Conservation (phyloP, 1,140 invertebrate genomes). For the Eufriesea mexicana region DNA sequence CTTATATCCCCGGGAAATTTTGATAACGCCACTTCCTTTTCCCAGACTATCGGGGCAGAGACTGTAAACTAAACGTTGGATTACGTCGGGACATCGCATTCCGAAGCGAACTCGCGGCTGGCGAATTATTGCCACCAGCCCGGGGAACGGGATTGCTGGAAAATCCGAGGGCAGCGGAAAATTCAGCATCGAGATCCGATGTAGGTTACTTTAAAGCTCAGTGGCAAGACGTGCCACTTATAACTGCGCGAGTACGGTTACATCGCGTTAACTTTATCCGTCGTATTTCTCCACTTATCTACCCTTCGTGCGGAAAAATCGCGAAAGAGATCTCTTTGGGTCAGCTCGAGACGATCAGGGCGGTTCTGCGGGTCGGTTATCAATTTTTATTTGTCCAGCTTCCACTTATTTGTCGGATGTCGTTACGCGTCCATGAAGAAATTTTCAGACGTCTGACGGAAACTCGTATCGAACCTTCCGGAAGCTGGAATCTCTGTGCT, state of each 20-base stretch:
- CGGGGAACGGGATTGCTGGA: background rate
- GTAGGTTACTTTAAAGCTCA: background rate
- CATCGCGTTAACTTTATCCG: background rate
- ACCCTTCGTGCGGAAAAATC: background rate
- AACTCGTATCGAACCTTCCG: constrained; percentile 13
- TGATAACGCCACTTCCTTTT: background rate
- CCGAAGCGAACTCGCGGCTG: too few species aligned
- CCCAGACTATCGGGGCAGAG: too few species aligned
- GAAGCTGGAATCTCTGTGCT: too few species aligned
- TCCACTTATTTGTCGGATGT: background rate
- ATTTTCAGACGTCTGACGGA: background rate
- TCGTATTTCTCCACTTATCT: background rate
- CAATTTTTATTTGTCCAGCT: constrained; percentile 32
- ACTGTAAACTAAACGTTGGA: too few species aligned
- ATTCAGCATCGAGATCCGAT: background rate
- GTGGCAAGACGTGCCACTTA: background rate
- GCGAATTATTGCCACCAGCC: background rate
- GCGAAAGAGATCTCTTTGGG: background rate
- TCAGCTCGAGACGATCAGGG: background rate
- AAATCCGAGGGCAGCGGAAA: background rate
- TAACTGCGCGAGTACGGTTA: background rate
- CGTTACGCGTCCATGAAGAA: background rate
- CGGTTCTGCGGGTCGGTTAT: background rate
- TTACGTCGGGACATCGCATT: too few species aligned
- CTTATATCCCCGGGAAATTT: background rate